Conservation (phyloP, 1,140 invertebrate genomes). For the Cydia fagiglandana region DNA sequence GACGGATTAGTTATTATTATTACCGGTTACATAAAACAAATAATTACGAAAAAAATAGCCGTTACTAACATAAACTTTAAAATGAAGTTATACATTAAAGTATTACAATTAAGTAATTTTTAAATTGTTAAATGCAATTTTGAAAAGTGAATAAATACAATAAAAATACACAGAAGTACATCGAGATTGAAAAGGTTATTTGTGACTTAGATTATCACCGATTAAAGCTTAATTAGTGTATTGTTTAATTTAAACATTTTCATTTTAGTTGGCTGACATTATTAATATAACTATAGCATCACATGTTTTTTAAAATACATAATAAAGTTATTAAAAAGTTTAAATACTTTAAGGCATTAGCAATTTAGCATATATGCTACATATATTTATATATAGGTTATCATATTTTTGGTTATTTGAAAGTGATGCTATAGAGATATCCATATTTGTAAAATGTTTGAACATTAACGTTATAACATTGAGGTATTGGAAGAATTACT, state of each 20-base stretch:
- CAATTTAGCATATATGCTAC: neutral
- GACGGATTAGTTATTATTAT: neutral
- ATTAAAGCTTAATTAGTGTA: constrained; percentile 25
- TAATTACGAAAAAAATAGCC: neutral
- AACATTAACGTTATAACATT: constrained; percentile 25
- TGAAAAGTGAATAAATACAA: constrained; percentile 19
- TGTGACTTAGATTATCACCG: constrained; percentile 30
- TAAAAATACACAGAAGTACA: constrained; percentile 16
- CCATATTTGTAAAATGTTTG: neutral
- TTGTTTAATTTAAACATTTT: constrained; percentile 7
- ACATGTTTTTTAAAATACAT: neutral
- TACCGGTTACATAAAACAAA: neutral
- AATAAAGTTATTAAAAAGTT: neutral
- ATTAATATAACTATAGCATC: neutral
- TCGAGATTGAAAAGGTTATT: constrained; percentile 20
- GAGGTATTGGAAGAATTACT: constrained; percentile 30
- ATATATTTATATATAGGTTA: neutral
- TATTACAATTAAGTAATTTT: neutral
- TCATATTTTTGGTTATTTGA: neutral
- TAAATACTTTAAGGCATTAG: neutral
- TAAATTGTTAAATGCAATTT: neutral
- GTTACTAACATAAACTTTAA: neutral
- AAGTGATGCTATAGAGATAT: neutral
- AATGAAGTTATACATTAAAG: neutral
- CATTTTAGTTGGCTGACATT: neutral